Evolutionary conservation across 2,888 invertebrate genomes (phyloP), one percentile per base, ranked within the genome.

Genomic region (Drosophila fungiperda): DNA sequence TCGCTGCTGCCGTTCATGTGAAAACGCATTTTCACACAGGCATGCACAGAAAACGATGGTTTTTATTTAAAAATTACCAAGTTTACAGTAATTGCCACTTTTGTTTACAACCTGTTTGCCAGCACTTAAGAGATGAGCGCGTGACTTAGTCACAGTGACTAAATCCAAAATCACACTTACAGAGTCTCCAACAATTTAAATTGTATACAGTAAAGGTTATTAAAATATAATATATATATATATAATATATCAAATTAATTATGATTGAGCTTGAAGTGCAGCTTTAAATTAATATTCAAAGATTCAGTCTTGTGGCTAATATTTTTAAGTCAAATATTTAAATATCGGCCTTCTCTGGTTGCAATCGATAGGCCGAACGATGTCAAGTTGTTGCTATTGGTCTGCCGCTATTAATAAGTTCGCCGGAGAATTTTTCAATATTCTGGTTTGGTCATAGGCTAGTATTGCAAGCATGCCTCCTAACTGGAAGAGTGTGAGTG

Each of bases 1-100:
- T 89, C 89, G 55, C 67, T 75, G 73, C 85, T 90, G 62, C 95
- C 95, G 94, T 95, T 94, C 95, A 95, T 95, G 94, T 94, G 94
- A 83, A 92, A 91, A 76, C 91, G 89, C 92, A 92, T 93, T 82
- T 88, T 89, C 49, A 62, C 68, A 53, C 54, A 55, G 55, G 58
- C 82, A 76, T 68, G 32, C 68, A 59, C 52, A 62, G 32, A 33
- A 50, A 49, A 68, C 32, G 1, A 7, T 26, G 3, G 20, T 57
- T 75, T 67, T 72, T 58, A 68, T 60, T 66, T 58, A 69, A 49
- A 62, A 74, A 58, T 54, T 40, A 29, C 40, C 9, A 53, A 17
- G 58, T 65, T 68, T 68, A 57, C 48, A 58, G 55, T 52, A 53
- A 42, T 36, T 38, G 38, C 32, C 26, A 52, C 50, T 68, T 70